Conservation (phyloP, 2,797 vertebrate genomes). For the Psittacula echo region DNA sequence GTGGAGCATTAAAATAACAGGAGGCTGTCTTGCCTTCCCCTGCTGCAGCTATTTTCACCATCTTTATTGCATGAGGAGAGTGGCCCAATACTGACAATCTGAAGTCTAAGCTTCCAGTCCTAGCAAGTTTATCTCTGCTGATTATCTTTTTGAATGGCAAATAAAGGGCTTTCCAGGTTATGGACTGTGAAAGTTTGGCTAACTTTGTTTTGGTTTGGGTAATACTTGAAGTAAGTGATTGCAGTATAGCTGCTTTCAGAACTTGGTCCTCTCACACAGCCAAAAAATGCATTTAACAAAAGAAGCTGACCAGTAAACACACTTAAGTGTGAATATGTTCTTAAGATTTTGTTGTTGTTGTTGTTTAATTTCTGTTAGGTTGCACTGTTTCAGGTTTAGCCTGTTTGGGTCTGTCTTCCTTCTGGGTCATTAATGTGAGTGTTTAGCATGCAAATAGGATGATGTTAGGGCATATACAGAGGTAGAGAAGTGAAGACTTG, state of each 20-base stretch:
- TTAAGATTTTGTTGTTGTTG: neutral
- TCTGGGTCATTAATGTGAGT: conserved; percentile 13
- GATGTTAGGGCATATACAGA: conserved; percentile 9
- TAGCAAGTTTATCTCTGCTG: neutral
- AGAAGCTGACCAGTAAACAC: neutral
- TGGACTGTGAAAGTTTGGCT: neutral
- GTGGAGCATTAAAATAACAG: neutral
- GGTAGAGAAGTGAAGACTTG: neutral
- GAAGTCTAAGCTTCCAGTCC: neutral
- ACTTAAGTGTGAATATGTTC: neutral
- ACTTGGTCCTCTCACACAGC: neutral
- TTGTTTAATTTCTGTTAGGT: neutral
- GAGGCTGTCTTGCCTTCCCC: neutral
- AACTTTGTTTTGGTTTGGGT: neutral
- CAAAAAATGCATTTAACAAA: neutral
- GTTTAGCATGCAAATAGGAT: conserved; percentile 26
- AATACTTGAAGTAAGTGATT: neutral
- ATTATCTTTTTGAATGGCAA: neutral
- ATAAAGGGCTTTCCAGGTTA: neutral
- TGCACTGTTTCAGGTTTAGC: neutral
- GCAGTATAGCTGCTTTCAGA: neutral
- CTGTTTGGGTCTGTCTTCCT: conserved; percentile 1
- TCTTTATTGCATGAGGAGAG: neutral
- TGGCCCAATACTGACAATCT: neutral
- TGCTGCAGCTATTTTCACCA: neutral